A percentile compares a stretch with the other conserved stretches of the same genome.
Evolutionary conservation across 2,888 invertebrate genomes (phyloP).

Genomic region (Lithophane semibrunnea): DNA sequence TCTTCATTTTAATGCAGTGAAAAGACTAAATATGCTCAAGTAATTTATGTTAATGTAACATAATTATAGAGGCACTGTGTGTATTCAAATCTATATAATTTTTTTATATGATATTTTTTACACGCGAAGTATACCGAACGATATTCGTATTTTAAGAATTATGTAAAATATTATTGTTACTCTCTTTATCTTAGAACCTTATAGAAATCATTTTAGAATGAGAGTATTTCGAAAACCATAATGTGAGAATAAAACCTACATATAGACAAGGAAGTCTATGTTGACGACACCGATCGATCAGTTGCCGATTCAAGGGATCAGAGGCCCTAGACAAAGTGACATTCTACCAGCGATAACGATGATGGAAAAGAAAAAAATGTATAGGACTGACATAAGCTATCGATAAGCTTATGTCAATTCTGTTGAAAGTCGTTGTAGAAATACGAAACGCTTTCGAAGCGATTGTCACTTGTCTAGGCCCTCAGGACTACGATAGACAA

Average conservation of each 20-base stretch:
- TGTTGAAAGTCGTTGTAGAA: no score
- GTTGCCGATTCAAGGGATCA: conserved; percentile 57
- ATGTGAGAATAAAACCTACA: conserved; percentile 57
- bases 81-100: conserved; percentile 86
- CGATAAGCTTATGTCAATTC: no score
- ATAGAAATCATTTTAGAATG: conserved; percentile 60
- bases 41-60: conserved; percentile 91
- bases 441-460: no score
- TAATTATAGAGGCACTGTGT: conserved; percentile 91
- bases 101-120: conserved; percentile 83
- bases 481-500: conserved; percentile 72
- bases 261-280: conserved; percentile 53
- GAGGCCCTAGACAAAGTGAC: no score
- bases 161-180: conserved; percentile 71
- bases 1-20: conserved; percentile 76
- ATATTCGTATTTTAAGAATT: conserved; percentile 72
- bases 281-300: conserved; percentile 58
- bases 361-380: no score
- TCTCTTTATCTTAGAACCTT: conserved; percentile 62
- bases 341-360: no score
- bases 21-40: conserved; percentile 88
- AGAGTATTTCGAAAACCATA: conserved; percentile 61
- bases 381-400: no score
- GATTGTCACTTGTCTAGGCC: no score
- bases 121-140: conserved; percentile 80